Percentiles rank a stretch among this genome's conserved stretches.
Conservation (phyloP, 2,888 invertebrate genomes). For the Machimus atricapillus region DNA sequence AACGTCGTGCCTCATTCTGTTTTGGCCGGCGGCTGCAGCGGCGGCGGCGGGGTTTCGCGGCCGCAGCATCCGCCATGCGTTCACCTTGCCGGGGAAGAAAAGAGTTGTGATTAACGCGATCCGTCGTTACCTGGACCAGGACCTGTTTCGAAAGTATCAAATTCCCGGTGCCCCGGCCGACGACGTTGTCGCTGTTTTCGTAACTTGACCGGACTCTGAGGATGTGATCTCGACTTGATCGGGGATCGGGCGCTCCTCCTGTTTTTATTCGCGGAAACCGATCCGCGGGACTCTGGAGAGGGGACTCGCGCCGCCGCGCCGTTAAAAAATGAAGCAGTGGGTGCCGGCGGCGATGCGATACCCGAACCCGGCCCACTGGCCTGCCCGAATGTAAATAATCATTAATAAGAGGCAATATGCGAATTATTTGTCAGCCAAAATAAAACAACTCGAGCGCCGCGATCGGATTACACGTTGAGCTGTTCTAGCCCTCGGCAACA, state of each 20-base stretch:
- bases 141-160: slow-evolving; percentile 27
- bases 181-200: background rate
- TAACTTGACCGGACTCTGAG: background rate
- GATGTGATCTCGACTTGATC: background rate
- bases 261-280: background rate
- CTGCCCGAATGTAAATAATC: slow-evolving; percentile 45
- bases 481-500: slow-evolving; percentile 13
- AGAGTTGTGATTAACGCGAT: slow-evolving; percentile 33
- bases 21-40: background rate
- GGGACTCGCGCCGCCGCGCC: background rate
- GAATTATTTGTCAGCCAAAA: slow-evolving; percentile 34
- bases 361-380: slow-evolving; percentile 33
- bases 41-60: background rate
- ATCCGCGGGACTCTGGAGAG: background rate
- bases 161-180: slow-evolving; percentile 2
- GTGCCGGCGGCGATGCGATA: slow-evolving; percentile 41
- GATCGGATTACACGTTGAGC: slow-evolving; percentile 34
- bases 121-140: slow-evolving; percentile 6
- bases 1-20: background rate
- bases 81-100: slow-evolving; percentile 16
- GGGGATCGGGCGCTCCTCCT: background rate
- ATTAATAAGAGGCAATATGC: slow-evolving; percentile 40
- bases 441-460: background rate
- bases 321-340: slow-evolving; percentile 23
- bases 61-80: background rate